phyloP scores from a whole-genome alignment of 2,888 invertebrate genomes.

The Ophioninae sp. region DNA sequence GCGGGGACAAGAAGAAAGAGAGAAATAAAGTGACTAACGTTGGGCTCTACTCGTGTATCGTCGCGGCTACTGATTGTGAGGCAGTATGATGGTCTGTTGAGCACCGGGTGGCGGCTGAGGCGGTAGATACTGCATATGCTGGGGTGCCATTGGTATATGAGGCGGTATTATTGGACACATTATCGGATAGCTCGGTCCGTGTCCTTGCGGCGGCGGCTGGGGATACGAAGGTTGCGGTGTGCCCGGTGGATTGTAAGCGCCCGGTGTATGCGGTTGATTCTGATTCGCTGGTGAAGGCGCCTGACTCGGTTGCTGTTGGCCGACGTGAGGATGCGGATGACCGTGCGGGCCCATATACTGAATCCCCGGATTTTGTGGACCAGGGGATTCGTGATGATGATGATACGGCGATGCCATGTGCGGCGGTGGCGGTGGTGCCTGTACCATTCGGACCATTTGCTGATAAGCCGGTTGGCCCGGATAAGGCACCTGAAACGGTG shows the following conservation, averaged over 20 bases:
- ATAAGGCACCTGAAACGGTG: constrained; percentile 85
- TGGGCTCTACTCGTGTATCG: constrained; percentile 74
- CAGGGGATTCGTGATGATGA: constrained; percentile 83
- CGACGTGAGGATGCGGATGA: constrained; percentile 78
- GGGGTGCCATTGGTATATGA: constrained; percentile 80
- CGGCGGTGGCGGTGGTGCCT: constrained; percentile 76
- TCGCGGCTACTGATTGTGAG: constrained; percentile 82
- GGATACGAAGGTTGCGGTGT: constrained; percentile 82
- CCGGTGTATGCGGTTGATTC: constrained; percentile 83
- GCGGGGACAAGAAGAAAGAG: constrained; percentile 49
- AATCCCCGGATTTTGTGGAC: constrained; percentile 82
- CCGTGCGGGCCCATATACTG: constrained; percentile 83
- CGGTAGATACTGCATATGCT: constrained; percentile 83
- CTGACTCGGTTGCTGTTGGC: constrained; percentile 79
- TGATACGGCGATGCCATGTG: constrained; percentile 78
- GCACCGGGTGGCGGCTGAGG: constrained; percentile 81
- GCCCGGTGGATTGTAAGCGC: constrained; percentile 82
- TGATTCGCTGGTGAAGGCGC: constrained; percentile 79
- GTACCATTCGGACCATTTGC: constrained; percentile 82
- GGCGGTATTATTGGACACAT: constrained; percentile 84
- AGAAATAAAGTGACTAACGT: constrained; percentile 66
- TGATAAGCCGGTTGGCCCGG: constrained; percentile 82
- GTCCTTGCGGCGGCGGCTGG: constrained; percentile 83
- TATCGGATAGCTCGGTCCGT: constrained; percentile 83
- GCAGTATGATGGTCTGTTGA: constrained; percentile 80